phyloP scores from a whole-genome alignment of 2,797 vertebrate genomes.

The Melanogrammus aeglefinus region DNA sequence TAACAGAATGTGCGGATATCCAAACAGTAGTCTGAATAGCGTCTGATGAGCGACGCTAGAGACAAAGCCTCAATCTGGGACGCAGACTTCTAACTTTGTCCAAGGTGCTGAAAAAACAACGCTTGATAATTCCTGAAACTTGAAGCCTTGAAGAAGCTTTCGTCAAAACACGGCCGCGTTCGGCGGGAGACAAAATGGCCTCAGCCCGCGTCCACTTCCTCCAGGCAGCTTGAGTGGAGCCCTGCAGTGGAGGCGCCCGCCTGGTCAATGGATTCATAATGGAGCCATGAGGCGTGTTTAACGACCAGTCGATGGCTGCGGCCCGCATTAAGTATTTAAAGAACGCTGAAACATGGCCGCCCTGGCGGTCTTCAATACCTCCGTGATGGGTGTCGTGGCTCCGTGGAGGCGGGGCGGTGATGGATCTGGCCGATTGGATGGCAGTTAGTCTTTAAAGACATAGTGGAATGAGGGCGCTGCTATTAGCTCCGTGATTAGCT shows the following conservation, averaged over 20 bases:
- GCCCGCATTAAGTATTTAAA: slow-evolving; percentile 72
- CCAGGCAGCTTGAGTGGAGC: no score
- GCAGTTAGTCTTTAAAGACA: slow-evolving; percentile 61
- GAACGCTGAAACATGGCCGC: slow-evolving; percentile 65
- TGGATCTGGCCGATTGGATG: slow-evolving; percentile 69
- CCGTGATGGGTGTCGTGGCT: slow-evolving; percentile 72
- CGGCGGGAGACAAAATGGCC: no score
- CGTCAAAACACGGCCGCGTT: no score
- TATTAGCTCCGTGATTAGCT: slow-evolving; percentile 48
- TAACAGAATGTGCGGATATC: no score
- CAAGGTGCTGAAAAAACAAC: not conserved
- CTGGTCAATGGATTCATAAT: slow-evolving; percentile 39
- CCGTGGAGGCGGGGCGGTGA: slow-evolving; percentile 55
- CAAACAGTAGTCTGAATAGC: not conserved
- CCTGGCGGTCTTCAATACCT: slow-evolving; percentile 54
- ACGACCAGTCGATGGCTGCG: slow-evolving; percentile 53
- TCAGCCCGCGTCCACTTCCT: no score
- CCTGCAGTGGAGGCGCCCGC: no score
- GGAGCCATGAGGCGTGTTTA: slow-evolving; percentile 47
- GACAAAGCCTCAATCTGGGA: not conserved
- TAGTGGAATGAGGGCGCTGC: slow-evolving; percentile 47
- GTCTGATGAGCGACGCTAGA: not conserved
- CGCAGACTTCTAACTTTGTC: no score
- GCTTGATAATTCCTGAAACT: not conserved
- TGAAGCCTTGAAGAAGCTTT: no score